phyloP scores from a whole-genome alignment of 2,888 invertebrate genomes.

The Sarcophaga rosellei region DNA sequence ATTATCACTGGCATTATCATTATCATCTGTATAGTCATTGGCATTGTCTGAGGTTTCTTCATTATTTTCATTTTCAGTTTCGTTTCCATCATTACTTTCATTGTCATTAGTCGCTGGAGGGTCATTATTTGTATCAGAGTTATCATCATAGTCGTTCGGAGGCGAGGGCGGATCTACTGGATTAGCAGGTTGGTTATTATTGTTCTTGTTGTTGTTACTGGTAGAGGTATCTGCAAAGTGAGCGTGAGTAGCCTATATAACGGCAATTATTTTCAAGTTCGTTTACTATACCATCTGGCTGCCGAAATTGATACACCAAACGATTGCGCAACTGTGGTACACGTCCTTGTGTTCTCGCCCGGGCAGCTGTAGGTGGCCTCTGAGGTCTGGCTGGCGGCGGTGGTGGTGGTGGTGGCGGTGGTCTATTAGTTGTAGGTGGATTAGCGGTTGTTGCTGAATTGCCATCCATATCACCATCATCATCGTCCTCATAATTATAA shows the following conservation, averaged over 20 bases:
- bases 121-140: neutral
- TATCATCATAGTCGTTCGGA: slow-evolving; percentile 9
- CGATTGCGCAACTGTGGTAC: slow-evolving; percentile 71
- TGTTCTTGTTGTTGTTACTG: slow-evolving; percentile 64
- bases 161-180: slow-evolving; percentile 2
- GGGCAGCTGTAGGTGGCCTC: slow-evolving; percentile 10
- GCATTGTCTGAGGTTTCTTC: slow-evolving; percentile 53
- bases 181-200: neutral
- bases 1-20: slow-evolving; percentile 25
- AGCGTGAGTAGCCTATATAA: slow-evolving; percentile 79
- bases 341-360: slow-evolving; percentile 40
- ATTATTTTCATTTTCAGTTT: slow-evolving; percentile 7
- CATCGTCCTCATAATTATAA: slow-evolving; percentile 40
- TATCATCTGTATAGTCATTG: slow-evolving; percentile 47
- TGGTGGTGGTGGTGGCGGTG: slow-evolving; percentile 27
- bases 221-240: slow-evolving; percentile 79
- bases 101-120: slow-evolving; percentile 24
- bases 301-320: slow-evolving; percentile 76
- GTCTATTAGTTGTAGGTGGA: slow-evolving; percentile 1
- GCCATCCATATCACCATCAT: slow-evolving; percentile 36
- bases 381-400: slow-evolving; percentile 14
- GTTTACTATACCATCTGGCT: slow-evolving; percentile 77
- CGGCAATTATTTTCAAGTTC: slow-evolving; percentile 78
- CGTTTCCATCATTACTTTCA: slow-evolving; percentile 16
- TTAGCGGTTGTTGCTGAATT: slow-evolving; percentile 28